These are phyloP conservation scores for Collichthys lucidus DNA, from an alignment of 2,113 vertebrate species.

Conservation along the genomic window DNA sequence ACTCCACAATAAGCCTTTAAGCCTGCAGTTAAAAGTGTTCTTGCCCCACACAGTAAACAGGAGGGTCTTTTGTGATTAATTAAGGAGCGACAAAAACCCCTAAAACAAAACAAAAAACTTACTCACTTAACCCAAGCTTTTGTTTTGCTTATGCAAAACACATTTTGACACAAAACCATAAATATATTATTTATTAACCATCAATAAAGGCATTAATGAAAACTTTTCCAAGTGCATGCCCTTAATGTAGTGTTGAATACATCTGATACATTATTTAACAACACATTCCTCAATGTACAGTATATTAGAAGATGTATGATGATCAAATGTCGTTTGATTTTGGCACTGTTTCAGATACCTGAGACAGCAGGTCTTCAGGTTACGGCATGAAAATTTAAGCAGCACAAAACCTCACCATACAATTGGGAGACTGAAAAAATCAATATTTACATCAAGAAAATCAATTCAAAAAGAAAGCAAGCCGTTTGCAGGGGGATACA, in stretches of 20 bases:
- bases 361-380: constrained; percentile 47
- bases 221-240: background rate
- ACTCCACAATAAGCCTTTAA: background rate
- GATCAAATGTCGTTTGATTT: constrained; percentile 46
- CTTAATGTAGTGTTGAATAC: background rate
- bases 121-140: constrained; percentile 1
- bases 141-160: constrained; percentile 7
- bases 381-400: constrained; percentile 48
- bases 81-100: background rate
- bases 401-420: constrained; percentile 18
- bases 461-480: constrained; percentile 43
- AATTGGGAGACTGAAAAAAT: constrained; percentile 41
- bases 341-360: constrained; percentile 38
- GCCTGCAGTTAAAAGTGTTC: background rate
- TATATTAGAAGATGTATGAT: constrained; percentile 12
- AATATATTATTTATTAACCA: constrained; percentile 8
- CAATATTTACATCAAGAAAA: constrained; percentile 51
- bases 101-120: background rate
- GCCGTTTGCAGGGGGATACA: constrained; percentile 31
- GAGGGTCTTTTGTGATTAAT: background rate
- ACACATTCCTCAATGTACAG: background rate
- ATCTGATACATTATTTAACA: constrained; percentile 32
- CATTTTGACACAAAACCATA: background rate
- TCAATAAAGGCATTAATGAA: background rate
- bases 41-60: background rate